Conservation (phyloP, 2,797 vertebrate species). For the Apogon talboti region DNA sequence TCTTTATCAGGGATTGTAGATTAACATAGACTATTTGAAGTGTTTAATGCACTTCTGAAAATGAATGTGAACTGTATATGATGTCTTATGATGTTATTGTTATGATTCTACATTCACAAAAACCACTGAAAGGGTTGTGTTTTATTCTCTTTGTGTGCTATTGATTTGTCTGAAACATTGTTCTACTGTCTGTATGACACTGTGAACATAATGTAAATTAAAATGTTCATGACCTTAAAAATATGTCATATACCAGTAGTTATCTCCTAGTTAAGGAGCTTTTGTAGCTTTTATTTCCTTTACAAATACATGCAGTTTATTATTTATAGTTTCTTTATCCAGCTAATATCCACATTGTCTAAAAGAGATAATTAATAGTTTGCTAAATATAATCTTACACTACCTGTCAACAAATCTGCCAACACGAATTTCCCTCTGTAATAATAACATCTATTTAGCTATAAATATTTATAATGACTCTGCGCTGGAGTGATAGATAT, state of each 20-base stretch:
- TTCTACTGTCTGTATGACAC: neutral
- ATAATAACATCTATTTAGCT: constrained; percentile 39
- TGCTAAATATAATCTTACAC: constrained; percentile 4
- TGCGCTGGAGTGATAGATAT: constrained; percentile 40
- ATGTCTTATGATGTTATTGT: constrained; percentile 6
- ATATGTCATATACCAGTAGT: constrained; percentile 6
- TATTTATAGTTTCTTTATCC: constrained; percentile 34
- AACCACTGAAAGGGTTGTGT: neutral
- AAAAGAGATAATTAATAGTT: constrained; percentile 2
- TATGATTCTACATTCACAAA: constrained; percentile 4
- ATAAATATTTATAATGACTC: constrained; percentile 49
- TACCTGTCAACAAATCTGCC: constrained; percentile 44
- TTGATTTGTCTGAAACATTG: neutral
- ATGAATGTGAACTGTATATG: constrained; percentile 10
- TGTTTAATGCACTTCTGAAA: neutral
- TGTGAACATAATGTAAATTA: neutral
- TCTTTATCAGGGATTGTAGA: constrained; percentile 3
- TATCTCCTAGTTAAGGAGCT: constrained; percentile 12
- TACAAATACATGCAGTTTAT: neutral
- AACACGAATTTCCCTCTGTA: constrained; percentile 30
- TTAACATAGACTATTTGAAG: constrained; percentile 7
- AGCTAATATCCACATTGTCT: constrained; percentile 20
- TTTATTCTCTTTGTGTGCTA: neutral
- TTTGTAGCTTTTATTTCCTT: constrained; percentile 7
- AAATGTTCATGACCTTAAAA: neutral